A percentile compares a stretch with the other conserved stretches of the same genome.
These are phyloP conservation scores for Macrochelys suwanniensis DNA, from an alignment of 2,797 vertebrate species.

Conservation along the genomic window DNA sequence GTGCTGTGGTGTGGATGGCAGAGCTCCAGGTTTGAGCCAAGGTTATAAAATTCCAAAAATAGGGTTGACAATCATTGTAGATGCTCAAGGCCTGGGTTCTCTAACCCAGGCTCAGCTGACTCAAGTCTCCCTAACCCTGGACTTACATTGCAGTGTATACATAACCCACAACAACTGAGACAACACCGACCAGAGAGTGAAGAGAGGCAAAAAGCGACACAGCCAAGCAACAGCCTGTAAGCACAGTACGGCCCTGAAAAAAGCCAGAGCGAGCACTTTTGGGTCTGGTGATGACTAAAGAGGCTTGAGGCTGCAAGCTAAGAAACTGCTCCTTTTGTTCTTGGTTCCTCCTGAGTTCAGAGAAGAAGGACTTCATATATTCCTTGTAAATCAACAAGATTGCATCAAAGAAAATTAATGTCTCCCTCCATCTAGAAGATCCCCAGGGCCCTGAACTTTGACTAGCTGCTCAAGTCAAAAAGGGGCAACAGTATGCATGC, in stretches of 20 bases:
- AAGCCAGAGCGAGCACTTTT: not conserved
- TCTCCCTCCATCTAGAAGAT: not conserved
- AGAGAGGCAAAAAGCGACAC: not conserved
- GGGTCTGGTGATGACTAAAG: not conserved
- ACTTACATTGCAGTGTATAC: not conserved
- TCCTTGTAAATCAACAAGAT: not conserved
- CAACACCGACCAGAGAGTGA: not conserved
- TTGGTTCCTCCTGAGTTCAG: not conserved
- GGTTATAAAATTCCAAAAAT: no score
- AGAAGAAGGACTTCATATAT: not conserved
- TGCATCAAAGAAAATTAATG: not conserved
- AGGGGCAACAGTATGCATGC: not conserved
- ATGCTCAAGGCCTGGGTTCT: no score
- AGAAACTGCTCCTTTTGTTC: not conserved
- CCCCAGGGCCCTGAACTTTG: not conserved
- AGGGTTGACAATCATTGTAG: no score
- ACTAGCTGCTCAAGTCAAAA: not conserved
- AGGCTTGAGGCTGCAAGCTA: not conserved
- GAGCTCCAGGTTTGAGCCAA: no score
- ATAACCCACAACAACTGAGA: not conserved
- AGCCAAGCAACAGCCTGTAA: not conserved
- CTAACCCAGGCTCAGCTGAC: no score
- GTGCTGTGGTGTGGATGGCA: no score
- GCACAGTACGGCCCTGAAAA: not conserved
- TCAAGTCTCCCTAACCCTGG: not conserved